These are phyloP conservation scores for Halichondria panicea DNA, from an alignment of 37 sponge, comb jelly and placozoan species.

Conservation along the genomic window DNA sequence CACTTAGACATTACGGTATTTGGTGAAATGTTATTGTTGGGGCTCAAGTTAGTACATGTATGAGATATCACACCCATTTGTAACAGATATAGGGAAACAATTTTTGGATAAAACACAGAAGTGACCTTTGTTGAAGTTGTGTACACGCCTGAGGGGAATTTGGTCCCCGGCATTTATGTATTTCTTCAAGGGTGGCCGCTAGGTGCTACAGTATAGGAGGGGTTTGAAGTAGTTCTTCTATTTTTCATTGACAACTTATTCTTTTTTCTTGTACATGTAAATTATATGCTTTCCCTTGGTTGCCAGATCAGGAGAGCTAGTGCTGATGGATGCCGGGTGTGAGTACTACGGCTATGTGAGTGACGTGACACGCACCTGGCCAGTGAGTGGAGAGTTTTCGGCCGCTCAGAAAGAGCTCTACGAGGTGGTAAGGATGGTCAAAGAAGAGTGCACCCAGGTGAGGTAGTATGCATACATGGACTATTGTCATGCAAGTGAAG, in stretches of 20 bases:
- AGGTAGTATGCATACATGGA: background rate
- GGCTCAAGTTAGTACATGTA: too few species aligned
- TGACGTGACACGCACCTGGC: slow-evolving; percentile 89
- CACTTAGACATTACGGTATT: too few species aligned
- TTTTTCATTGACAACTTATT: background rate
- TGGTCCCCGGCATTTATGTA: too few species aligned
- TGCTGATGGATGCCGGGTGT: slow-evolving; percentile 85
- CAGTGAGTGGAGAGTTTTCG: slow-evolving; percentile 71
- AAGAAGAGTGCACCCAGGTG: slow-evolving; percentile 55
- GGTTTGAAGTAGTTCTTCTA: background rate
- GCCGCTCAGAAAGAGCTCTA: slow-evolving; percentile 76
- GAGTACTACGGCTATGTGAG: slow-evolving; percentile 85
- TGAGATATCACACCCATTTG: too few species aligned
- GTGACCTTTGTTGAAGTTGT: too few species aligned
- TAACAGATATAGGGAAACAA: too few species aligned
- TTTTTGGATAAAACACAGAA: too few species aligned
- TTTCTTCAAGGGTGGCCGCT: too few species aligned
- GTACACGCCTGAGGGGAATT: too few species aligned
- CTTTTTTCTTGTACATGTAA: background rate
- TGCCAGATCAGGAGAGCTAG: slow-evolving; percentile 72
- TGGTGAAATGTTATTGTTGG: too few species aligned
- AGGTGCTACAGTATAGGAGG: too few species aligned
- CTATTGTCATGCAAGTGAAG: background rate
- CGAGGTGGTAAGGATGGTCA: slow-evolving; percentile 47
- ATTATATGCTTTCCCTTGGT: background rate